Evolutionary conservation across 2,797 vertebrate genomes (phyloP), one percentile per base, ranked within the genome.

Genomic region (Rhyacichthys aspro): DNA sequence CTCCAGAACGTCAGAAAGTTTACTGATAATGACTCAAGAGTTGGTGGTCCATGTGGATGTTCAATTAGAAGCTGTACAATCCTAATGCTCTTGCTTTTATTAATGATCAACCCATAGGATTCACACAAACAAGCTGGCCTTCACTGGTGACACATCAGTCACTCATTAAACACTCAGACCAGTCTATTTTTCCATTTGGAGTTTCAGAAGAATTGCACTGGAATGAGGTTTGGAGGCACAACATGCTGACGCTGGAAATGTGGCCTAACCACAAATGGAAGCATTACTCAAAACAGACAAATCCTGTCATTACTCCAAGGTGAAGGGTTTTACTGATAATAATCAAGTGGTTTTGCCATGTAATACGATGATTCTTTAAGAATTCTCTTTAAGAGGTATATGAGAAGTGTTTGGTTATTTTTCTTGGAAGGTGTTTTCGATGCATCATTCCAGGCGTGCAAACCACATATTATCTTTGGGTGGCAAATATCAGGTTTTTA

Each of bases 221-320:
- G 63, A 78, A 67, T 53, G 59, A 76, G 60, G 67, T 55, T 55
- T 46, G 9, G 53, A 59, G 42, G 23, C 63, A 75, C 64, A 79
- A 87, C 82, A 69, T 81, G 85, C 85, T 83, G 86, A 90, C 59
- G 68, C 23, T 42, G 48, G 62, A 33, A 70, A 83, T 77, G 81
- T 75, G 83, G 82, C 56, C 53, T 19, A 69, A 79, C 84, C 84
- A 59, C 85, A 78, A 64, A 80, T 39, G 67, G 67, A 86, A 71
- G 63, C 48, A 32, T 42, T 18, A 48, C 52, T 79, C 39, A 39
- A 78, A 70, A 78, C 63, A 62, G 56, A 65, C 70, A 48, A 60
- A 67, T 76, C 54, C 61, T 72, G 43, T 79, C 76, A 85, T 86
- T 82, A 80, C 45, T 44, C 43, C 28, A 14, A 38, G 45, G 41